Base-by-base conservation (phyloP, 2,113 vertebrate genomes). In the Leptobrachium leishanense region DNA sequence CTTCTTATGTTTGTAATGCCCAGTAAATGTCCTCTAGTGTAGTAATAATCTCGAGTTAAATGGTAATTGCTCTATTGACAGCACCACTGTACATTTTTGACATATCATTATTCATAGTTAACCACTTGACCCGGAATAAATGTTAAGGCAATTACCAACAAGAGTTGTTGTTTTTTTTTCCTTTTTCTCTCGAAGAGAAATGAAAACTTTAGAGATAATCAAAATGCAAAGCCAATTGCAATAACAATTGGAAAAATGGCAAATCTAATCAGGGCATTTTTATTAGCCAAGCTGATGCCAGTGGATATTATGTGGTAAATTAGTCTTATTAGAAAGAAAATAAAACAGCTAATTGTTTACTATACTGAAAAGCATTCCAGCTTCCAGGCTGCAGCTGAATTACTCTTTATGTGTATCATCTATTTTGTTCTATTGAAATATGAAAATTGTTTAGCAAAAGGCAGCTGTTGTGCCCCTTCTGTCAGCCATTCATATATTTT, bases 81-180 rank as follows among this genome's bases (percentile, higher is more conserved):
- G 90, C 90, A 85, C 88, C 91, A 94, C 91, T 94, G 92, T 95
- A 94, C 89, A 85, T 90, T 93, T 95, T 91, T 95, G 94, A 94
- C 94, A 94, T 91, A 91, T 93, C 94, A 94, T 95, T 95, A 95
- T 93, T 95, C 94, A 95, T 94, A 93, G 92, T 95, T 95, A 95
- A 94, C 93, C 94, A 93, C 91, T 94, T 94, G 93, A 95, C 95
- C 94, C 94, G 91, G 92, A 94, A 95, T 94, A 93, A 95, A 95
- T 94, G 94, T 94, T 95, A 95, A 94, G 92, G 91, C 94, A 94
- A 94, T 96, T 95, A 95, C 90, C 88, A 89, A 90, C 85, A 89
- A 95, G 93, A 94, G 92, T 89, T 91, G 68, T 92, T 93, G 92
- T 89, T 91, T 77, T 92, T 93, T 92, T 91, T 90, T 50, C 4